These are phyloP conservation scores for Florisuga fusca DNA, from an alignment of 2,797 vertebrate species.

Conservation along the genomic window DNA sequence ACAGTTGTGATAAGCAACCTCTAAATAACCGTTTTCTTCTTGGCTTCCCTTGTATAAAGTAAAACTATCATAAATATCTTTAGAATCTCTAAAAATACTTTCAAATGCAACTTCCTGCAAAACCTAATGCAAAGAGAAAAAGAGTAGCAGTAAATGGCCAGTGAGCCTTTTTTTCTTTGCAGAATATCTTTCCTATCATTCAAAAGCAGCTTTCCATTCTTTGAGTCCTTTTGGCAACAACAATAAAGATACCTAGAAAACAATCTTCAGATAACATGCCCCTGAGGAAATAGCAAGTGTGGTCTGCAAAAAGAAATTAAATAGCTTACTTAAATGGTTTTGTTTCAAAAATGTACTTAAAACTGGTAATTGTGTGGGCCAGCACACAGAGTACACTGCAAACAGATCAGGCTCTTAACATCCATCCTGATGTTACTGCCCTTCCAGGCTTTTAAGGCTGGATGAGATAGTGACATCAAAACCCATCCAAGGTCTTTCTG, in stretches of 20 bases:
- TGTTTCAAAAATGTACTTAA: background rate
- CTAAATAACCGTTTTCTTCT: background rate
- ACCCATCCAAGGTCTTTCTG: background rate
- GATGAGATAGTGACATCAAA: background rate
- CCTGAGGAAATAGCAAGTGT: background rate
- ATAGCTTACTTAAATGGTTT: constrained; percentile 11
- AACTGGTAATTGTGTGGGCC: background rate
- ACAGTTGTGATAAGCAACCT: background rate
- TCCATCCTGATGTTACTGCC: background rate
- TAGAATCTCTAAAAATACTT: background rate
- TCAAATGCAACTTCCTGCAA: background rate
- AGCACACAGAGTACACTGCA: background rate
- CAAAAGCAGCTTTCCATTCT: constrained; percentile 17
- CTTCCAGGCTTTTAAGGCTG: background rate
- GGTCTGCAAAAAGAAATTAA: background rate
- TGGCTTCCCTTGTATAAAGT: background rate
- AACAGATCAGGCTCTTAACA: background rate
- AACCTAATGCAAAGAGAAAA: background rate
- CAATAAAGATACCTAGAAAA: constrained; percentile 13
- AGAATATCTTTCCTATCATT: background rate
- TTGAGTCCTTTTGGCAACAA: constrained; percentile 30
- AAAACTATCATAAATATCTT: background rate
- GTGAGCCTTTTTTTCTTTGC: background rate
- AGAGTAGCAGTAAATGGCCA: background rate
- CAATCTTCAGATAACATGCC: constrained; percentile 24